A percentile compares a stretch with the other conserved stretches of the same genome.
Evolutionary conservation across 2,113 vertebrate genomes (phyloP).

Genomic region (Clupea harengus): DNA sequence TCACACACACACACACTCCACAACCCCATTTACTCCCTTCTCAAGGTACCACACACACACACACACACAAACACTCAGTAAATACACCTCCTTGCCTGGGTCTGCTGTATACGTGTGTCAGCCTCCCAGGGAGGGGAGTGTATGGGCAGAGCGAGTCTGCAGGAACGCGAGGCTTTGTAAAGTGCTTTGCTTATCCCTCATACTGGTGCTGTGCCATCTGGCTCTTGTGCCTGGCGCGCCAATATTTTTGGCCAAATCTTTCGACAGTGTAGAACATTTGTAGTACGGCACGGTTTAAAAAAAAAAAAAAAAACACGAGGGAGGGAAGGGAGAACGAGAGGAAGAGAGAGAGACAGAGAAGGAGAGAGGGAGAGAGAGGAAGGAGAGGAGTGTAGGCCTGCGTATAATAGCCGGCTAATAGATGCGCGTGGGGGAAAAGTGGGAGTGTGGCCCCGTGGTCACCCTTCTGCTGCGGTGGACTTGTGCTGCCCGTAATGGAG

Average conservation of each 20-base stretch:
- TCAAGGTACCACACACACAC: constrained; percentile 24
- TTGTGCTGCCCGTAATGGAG: constrained; percentile 47
- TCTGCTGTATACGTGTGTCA: neutral
- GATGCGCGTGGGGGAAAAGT: constrained; percentile 41
- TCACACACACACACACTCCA: neutral
- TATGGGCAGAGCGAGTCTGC: constrained; percentile 45
- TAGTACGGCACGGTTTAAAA: constrained; percentile 29
- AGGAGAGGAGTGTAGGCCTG: constrained; percentile 14
- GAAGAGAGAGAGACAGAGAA: neutral
- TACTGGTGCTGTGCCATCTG: constrained; percentile 45
- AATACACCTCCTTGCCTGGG: neutral
- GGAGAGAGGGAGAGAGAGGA: neutral
- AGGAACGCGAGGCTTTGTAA: constrained; percentile 1
- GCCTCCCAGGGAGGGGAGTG: constrained; percentile 1
- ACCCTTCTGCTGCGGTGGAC: constrained; percentile 26
- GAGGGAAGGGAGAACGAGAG: neutral
- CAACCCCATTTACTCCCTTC: neutral
- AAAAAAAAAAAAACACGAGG: neutral
- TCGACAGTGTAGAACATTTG: constrained; percentile 40
- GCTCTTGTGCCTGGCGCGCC: constrained; percentile 19
- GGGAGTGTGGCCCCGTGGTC: constrained; percentile 35
- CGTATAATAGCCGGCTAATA: constrained; percentile 37
- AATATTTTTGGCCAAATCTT: constrained; percentile 37
- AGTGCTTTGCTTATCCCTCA: constrained; percentile 35
- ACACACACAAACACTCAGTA: constrained; percentile 21